Conservation (phyloP, 2,797 vertebrate genomes). For the Setipinna tenuifilis region DNA sequence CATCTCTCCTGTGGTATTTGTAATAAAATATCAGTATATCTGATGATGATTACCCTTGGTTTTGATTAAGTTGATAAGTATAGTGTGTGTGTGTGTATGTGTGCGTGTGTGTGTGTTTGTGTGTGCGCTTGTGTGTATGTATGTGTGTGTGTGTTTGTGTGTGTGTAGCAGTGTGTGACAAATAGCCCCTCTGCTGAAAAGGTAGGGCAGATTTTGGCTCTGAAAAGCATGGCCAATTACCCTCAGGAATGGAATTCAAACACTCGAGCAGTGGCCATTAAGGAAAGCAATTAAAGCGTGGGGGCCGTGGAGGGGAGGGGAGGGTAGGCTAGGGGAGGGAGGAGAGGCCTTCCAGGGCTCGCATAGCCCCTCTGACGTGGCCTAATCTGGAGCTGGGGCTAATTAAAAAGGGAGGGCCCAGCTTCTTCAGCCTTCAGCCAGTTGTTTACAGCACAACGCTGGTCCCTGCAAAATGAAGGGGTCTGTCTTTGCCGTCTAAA, state of each 20-base stretch:
- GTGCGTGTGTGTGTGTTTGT: constrained; percentile 31
- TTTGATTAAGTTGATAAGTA: constrained; percentile 5
- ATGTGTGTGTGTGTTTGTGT: constrained; percentile 43
- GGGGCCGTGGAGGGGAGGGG: constrained; percentile 58
- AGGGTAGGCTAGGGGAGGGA: background rate
- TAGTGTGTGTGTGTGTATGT: background rate
- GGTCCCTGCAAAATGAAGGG: background rate
- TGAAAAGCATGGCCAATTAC: constrained; percentile 69
- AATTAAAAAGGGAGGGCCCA: constrained; percentile 65
- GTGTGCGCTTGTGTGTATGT: constrained; percentile 22
- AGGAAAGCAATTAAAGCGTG: constrained; percentile 71
- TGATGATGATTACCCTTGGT: constrained; percentile 35
- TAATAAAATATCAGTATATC: constrained; percentile 38
- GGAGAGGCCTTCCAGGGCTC: constrained; percentile 58
- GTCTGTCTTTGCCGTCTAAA: background rate
- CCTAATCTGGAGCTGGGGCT: constrained; percentile 69
- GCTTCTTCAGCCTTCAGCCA: constrained; percentile 55
- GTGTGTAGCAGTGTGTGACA: constrained; percentile 38
- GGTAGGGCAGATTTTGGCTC: constrained; percentile 40
- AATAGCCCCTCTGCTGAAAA: constrained; percentile 46
- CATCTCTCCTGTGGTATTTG: constrained; percentile 48
- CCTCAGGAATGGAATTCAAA: constrained; percentile 74
- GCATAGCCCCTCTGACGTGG: constrained; percentile 63
- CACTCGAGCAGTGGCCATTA: constrained; percentile 68
- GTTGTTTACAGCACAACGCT: constrained; percentile 32